These are phyloP conservation scores for Chinchilla lanigera DNA, from an alignment of 2,113 vertebrate genomes.

Conservation along the genomic window DNA sequence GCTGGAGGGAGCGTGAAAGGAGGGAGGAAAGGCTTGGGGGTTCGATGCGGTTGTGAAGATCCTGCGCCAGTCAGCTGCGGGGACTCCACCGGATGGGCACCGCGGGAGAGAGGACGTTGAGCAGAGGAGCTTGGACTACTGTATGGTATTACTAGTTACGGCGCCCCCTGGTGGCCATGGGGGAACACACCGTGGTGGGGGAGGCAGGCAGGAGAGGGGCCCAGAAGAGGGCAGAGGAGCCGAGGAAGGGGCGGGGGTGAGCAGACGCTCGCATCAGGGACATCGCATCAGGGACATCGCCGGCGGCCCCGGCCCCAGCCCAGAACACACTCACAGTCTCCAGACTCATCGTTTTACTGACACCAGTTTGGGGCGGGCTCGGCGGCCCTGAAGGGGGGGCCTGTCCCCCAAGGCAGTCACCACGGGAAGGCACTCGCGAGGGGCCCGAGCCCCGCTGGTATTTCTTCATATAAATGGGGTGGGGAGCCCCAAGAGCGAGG, in stretches of 20 bases:
- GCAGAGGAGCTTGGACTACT: not conserved
- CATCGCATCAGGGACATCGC: not conserved
- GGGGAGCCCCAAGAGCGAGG: not conserved
- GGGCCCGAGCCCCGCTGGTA: not conserved
- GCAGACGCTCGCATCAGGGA: not conserved
- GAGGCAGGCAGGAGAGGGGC: not conserved
- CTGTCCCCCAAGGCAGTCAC: constrained; percentile 47
- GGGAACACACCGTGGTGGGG: no score
- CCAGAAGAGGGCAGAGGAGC: not conserved
- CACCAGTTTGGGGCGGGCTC: not conserved
- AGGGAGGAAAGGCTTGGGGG: not conserved
- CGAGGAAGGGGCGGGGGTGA: not conserved
- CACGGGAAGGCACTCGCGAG: constrained; percentile 69
- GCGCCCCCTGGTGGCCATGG: not conserved
- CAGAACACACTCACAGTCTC: not conserved
- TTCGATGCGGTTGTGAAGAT: not conserved
- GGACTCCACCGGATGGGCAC: not conserved
- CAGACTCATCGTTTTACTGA: constrained; percentile 68
- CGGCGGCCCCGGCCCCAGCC: not conserved
- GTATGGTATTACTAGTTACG: not conserved
- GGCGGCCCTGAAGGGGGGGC: not conserved
- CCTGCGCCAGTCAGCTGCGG: not conserved
- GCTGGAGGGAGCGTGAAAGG: not conserved
- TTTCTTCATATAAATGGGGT: constrained; percentile 73
- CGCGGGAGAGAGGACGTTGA: not conserved